These are phyloP conservation scores for Lottia gigantea DNA, from an alignment of 2,888 invertebrate species.

Conservation along the genomic window DNA sequence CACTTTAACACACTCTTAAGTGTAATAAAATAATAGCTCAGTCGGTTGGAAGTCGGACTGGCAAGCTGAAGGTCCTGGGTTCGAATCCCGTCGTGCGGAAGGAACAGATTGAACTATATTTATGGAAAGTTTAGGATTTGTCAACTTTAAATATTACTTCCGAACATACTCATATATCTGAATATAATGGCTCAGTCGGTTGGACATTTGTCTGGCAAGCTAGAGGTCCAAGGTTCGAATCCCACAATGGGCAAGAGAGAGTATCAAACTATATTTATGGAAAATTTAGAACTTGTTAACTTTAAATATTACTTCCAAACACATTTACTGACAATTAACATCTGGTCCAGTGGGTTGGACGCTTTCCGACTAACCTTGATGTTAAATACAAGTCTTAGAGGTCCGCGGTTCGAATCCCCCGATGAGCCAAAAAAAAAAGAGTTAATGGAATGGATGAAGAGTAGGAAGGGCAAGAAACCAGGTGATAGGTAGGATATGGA, in stretches of 20 bases:
- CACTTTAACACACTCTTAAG: too few relatives aligned
- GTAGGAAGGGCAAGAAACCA: neutral
- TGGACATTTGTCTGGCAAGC: neutral
- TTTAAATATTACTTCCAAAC: neutral
- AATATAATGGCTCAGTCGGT: neutral
- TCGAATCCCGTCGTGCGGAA: too few relatives aligned
- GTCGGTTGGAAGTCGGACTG: too few relatives aligned
- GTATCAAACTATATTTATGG: too few relatives aligned
- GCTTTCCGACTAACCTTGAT: constrained; percentile 4
- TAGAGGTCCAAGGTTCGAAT: too few relatives aligned
- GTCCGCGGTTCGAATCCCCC: neutral
- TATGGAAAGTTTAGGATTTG: too few relatives aligned
- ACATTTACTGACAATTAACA: neutral
- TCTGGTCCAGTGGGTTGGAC: neutral
- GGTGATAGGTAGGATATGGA: too few relatives aligned
- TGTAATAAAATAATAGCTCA: too few relatives aligned
- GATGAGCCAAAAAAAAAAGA: neutral
- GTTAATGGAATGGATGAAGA: neutral
- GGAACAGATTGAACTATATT: too few relatives aligned
- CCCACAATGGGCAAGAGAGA: too few relatives aligned
- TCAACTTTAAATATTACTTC: neutral
- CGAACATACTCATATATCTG: neutral
- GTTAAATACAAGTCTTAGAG: constrained; percentile 2
- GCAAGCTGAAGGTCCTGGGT: too few relatives aligned
- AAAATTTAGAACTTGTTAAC: too few relatives aligned